Conservation (phyloP, 2,797 vertebrate genomes). For the Dicrostonyx torquatus region DNA sequence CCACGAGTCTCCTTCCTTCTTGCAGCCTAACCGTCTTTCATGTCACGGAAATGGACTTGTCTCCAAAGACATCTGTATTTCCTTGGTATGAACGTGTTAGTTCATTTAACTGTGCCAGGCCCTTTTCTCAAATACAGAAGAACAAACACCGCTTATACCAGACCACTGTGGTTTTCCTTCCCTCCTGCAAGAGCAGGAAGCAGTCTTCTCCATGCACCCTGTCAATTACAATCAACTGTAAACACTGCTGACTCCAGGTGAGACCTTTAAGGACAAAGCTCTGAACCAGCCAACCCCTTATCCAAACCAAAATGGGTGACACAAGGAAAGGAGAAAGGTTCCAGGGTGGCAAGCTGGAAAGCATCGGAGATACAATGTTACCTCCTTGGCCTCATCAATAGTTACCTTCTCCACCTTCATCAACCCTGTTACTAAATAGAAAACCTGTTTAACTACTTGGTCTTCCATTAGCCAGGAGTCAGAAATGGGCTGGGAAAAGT, state of each 20-base stretch:
- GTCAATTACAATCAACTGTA: background rate
- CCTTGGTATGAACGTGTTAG: background rate
- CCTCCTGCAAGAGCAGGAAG: background rate
- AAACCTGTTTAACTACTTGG: conserved; percentile 14
- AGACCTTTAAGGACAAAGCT: background rate
- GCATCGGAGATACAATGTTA: background rate
- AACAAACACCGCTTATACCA: background rate
- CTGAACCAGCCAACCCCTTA: background rate
- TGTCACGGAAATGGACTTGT: background rate
- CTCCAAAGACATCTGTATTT: background rate
- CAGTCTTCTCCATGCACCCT: background rate
- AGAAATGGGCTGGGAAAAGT: background rate
- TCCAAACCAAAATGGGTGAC: background rate
- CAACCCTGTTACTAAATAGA: background rate
- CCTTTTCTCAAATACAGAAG: conserved; percentile 33
- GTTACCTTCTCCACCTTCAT: background rate
- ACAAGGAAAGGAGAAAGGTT: background rate
- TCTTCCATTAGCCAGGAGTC: background rate
- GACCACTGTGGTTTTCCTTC: background rate
- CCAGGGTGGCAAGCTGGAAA: background rate
- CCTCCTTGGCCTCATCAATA: background rate
- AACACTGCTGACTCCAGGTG: conserved; percentile 20
- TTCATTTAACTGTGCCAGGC: background rate
- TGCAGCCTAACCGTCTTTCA: background rate
- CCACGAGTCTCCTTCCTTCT: background rate